Base-by-base conservation (phyloP, 2,888 invertebrate species). In the Mamestra brassicae region DNA sequence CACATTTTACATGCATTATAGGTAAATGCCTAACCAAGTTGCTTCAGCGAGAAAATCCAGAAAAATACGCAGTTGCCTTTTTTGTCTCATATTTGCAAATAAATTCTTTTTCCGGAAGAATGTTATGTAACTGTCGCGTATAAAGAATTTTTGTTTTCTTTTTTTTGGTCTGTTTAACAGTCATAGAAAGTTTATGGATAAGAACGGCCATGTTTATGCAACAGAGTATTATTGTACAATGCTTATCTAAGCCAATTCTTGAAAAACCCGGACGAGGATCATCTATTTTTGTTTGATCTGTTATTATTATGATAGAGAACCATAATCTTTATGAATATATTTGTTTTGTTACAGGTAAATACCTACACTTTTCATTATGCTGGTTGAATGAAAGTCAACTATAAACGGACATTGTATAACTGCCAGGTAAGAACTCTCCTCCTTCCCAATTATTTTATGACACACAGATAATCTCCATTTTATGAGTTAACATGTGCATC, bases 1-100 rank as follows among this genome's bases (percentile, higher is more conserved):
- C 66, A 78, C 82, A 70, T 84, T 84, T 78, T 80, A 86, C 84
- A 76, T 83, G 80, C 78, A 80, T 86, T 85, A 73, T 57, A 86
- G 74, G 74, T 76, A 82, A 85, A 84, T 75, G 62, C 61, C 68
- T 85, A 77, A 73, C 75, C 76, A 82, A 80, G 71, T 86, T 75
- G 38, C 72, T 67, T 58, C 36, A 42, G 57, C 6, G 7, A 17
- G 26, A 36, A 70, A 74, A 45, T 55, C 47, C 34, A 47, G 55
- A 36, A 67, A 68, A 66, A 78, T 67, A 61, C 38, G 42, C 13
- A 42, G 36, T 1, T 17, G 13, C 52, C 11, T 52, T 15, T 57
- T 78, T 78, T 54, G n/a, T 62, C 38, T 38, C 54, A 77, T 67
- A 73, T 81, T 68, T 61, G 45, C 61, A 62, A 72, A 72, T 50